Base-by-base conservation (phyloP, 2,113 vertebrate species). In the Ictalurus punctatus region DNA sequence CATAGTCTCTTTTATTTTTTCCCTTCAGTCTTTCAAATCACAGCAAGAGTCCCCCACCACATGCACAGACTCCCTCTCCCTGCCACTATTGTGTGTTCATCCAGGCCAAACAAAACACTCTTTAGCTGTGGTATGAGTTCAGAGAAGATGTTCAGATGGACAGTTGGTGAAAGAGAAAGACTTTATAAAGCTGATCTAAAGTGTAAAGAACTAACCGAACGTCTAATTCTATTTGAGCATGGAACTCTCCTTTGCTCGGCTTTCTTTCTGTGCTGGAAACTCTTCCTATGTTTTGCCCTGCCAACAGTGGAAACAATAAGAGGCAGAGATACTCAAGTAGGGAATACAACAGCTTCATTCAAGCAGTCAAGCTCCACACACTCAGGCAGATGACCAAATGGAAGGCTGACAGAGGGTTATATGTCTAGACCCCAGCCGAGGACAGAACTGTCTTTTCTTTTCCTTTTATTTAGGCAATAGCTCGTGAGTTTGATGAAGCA, bases 341-440 rank as follows among this genome's bases (percentile, higher is more conserved):
- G 84, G 63, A 79, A 74, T 17, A 91, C 90, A 91, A 91, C 89
- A 83, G 87, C 73, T 89, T 91, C 89, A 87, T 91, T 91, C 88
- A 89, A 87, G 59, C 83, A 81, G 89, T 90, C 88, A 86, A 84
- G 78, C 83, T 87, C 86, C 86, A 86, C 71, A 59, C 61, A 85
- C 63, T 84, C 84, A 86, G 88, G 87, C 85, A 91, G 88, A 91
- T 89, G 88, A 89, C 86, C 86, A 89, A 89, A 82, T 71, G 81
- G 63, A 58, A 84, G 82, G 82, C 71, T 71, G 84, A 67, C 27
- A 67, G 71, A 91, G 76, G 83, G 44, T 89, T 87, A 85, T 76
- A 87, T 52, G 89, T 74, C 88, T 84, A 34, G 80, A 84, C 71
- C 85, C 65, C 79, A 67, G 78, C 85, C 23, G 71, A 86, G 78